These are phyloP conservation scores for Pseudobourletiella spinata DNA, from an alignment of 1,140 invertebrate genomes.

Conservation along the genomic window DNA sequence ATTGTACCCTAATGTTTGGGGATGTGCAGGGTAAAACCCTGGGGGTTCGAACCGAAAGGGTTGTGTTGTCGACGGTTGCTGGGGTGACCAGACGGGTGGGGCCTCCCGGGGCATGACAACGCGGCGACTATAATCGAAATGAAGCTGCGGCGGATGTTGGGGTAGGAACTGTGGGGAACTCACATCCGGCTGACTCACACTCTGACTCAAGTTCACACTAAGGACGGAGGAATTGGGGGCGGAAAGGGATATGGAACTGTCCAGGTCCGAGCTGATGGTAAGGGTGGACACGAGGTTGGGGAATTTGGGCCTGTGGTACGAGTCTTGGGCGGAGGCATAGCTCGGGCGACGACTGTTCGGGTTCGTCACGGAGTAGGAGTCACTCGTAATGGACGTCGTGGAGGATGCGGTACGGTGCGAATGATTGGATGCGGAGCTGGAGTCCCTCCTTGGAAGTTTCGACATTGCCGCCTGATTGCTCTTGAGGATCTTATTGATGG, in stretches of 20 bases:
- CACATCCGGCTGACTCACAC: not conserved
- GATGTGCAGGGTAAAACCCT: not conserved
- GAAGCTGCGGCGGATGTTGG: no score
- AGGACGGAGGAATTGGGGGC: not conserved
- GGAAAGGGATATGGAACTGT: not conserved
- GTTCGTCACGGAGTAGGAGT: slow-evolving; percentile 5
- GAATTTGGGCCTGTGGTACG: not conserved
- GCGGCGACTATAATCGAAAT: no score
- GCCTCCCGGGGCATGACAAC: no score
- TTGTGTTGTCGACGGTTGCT: no score
- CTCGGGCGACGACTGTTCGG: slow-evolving; percentile 5
- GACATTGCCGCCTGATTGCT: not conserved
- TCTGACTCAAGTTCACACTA: not conserved
- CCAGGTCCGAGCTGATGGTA: not conserved
- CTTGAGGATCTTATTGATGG: slow-evolving; percentile 21
- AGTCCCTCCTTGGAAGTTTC: not conserved
- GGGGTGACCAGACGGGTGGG: no score
- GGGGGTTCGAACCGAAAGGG: not conserved
- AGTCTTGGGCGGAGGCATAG: slow-evolving; percentile 1
- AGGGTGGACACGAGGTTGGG: not conserved
- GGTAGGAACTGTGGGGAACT: not conserved
- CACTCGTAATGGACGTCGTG: not conserved
- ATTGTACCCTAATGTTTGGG: not conserved
- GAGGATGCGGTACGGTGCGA: slow-evolving; percentile 1
- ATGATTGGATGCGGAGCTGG: slow-evolving; percentile 12